These are phyloP conservation scores for Tetanocera ferruginea DNA, from an alignment of 2,888 invertebrate species.

Conservation along the genomic window DNA sequence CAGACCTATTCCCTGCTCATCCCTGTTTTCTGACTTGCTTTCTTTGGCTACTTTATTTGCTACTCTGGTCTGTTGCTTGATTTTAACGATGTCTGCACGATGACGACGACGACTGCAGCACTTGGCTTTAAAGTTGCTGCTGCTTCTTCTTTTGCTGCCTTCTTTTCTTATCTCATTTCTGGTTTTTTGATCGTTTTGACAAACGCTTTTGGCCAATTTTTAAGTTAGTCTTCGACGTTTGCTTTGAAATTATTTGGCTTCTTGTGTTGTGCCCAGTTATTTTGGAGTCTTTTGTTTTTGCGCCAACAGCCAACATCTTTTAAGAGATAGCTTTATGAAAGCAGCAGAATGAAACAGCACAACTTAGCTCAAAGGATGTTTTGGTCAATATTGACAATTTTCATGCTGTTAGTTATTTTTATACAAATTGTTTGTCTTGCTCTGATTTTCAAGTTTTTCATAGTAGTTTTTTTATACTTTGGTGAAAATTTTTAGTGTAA, in stretches of 20 bases:
- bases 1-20: neutral
- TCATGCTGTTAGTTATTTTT: no score
- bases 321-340: no score
- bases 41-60: slow-evolving; percentile 17
- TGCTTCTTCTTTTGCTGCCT: neutral
- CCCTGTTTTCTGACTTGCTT: neutral
- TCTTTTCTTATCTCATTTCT: neutral
- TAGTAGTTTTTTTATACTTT: no score
- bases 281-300: no score
- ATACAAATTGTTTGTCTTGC: no score
- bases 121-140: neutral
- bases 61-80: neutral
- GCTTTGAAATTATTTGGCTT: slow-evolving; percentile 30
- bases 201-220: slow-evolving; percentile 30
- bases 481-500: no score
- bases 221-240: slow-evolving; percentile 30
- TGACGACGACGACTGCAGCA: neutral
- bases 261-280: neutral
- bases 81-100: slow-evolving; percentile 13
- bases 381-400: no score
- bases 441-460: no score
- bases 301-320: no score
- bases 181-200: neutral
- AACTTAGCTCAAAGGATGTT: no score
- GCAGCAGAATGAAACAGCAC: no score